Evolutionary conservation across 2,113 vertebrate species (phyloP).

Genomic region (Serinus canaria): DNA sequence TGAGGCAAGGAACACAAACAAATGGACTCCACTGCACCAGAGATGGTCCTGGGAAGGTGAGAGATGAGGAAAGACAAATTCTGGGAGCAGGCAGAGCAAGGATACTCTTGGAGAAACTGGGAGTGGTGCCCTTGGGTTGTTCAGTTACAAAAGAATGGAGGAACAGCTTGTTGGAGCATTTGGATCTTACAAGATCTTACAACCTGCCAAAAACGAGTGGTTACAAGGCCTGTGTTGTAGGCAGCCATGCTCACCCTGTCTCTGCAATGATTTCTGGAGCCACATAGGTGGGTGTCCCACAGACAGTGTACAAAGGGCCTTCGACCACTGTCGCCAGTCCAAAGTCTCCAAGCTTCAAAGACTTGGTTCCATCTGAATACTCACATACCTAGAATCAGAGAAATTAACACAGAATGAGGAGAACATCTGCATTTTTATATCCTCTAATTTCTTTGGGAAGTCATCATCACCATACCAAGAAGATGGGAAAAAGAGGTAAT

Average conservation of each 20-base stretch:
- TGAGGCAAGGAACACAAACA: neutral
- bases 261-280: conserved; percentile 98
- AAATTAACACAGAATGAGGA: neutral
- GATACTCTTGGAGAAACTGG: neutral
- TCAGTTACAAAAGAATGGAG: neutral
- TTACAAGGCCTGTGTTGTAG: neutral
- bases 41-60: neutral
- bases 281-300: conserved; percentile 95
- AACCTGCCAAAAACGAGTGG: neutral
- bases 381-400: conserved; percentile 85
- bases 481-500: neutral
- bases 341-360: conserved; percentile 95
- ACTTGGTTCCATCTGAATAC: conserved; percentile 88
- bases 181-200: neutral
- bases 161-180: neutral
- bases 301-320: conserved; percentile 91
- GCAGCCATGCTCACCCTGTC: conserved; percentile 81
- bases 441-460: neutral
- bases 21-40: neutral
- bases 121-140: neutral
- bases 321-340: conserved; percentile 95
- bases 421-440: neutral
- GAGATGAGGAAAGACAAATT: neutral
- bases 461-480: neutral
- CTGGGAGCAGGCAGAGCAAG: neutral